These are phyloP conservation scores for Danio tinwini DNA, from an alignment of 2,797 vertebrate species.

Conservation along the genomic window DNA sequence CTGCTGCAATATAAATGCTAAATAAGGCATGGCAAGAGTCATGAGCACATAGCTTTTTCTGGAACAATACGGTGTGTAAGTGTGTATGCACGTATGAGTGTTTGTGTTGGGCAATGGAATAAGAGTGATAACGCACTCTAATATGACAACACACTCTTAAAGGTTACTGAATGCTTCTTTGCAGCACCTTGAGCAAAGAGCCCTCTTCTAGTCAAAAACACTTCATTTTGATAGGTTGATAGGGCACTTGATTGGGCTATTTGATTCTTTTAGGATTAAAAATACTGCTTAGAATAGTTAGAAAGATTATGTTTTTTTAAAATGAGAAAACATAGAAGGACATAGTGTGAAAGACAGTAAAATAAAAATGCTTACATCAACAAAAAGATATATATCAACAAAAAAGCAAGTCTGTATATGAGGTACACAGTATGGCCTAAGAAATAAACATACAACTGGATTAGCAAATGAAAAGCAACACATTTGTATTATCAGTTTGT, in stretches of 20 bases:
- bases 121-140: background rate
- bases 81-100: background rate
- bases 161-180: slow-evolving; percentile 4
- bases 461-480: no score
- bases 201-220: background rate
- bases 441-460: no score
- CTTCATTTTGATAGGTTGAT: background rate
- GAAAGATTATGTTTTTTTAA: no score
- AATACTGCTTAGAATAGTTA: background rate
- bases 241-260: background rate
- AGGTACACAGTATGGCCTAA: no score
- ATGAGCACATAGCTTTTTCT: slow-evolving; percentile 13
- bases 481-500: no score
- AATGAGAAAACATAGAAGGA: no score
- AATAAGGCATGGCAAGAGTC: slow-evolving; percentile 47
- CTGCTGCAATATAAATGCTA: slow-evolving; percentile 47
- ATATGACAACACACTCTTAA: slow-evolving; percentile 4
- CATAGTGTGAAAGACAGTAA: no score
- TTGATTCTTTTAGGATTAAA: background rate
- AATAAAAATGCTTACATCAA: no score
- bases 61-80: slow-evolving; percentile 19
- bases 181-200: background rate
- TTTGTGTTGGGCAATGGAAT: background rate
- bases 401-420: no score
- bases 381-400: no score